Conservation (phyloP, 1,140 invertebrate genomes). For the Melanaphis sacchari region DNA sequence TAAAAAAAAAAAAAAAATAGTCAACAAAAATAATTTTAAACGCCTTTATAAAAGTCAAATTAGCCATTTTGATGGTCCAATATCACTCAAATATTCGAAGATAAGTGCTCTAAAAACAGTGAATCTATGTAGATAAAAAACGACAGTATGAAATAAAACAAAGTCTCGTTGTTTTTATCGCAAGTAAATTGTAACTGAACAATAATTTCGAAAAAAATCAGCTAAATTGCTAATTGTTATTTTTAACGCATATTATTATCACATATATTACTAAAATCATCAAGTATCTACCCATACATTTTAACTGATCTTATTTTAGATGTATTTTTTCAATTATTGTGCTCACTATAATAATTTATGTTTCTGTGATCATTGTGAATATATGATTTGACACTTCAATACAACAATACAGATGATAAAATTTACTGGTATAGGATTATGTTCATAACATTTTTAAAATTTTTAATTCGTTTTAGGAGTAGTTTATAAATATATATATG, state of each 20-base stretch:
- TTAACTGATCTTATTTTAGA: not conserved
- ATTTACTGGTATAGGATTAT: not conserved
- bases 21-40: not conserved
- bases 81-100: not conserved
- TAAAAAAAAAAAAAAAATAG: not conserved
- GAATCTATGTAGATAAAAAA: not conserved
- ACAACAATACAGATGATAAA: too few species aligned
- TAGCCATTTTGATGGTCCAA: not conserved
- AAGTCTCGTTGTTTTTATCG: too few species aligned
- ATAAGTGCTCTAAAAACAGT: not conserved
- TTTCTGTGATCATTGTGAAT: not conserved
- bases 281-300: not conserved
- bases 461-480: not conserved
- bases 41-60: not conserved
- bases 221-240: not conserved
- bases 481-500: not conserved
- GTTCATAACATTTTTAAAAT: not conserved
- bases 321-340: not conserved
- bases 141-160: too few species aligned
- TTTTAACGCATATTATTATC: not conserved
- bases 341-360: not conserved
- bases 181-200: not conserved
- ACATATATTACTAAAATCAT: not conserved
- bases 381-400: not conserved
- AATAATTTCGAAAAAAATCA: too few species aligned